phyloP scores from a whole-genome alignment of 2,113 vertebrate species.

The Cichladusa arquata region DNA sequence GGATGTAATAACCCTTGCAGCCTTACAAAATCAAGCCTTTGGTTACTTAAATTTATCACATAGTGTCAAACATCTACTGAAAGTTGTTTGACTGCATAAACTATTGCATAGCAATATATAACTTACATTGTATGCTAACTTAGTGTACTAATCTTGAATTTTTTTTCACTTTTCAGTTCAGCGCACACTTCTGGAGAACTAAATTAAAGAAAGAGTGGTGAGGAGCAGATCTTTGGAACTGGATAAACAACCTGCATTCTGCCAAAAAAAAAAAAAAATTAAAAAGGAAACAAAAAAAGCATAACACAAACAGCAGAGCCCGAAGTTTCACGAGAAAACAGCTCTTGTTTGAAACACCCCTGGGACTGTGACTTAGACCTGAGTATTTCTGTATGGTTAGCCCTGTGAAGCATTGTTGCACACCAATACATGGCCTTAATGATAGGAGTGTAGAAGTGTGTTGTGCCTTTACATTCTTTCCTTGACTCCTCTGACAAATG shows the following conservation, averaged over 20 bases:
- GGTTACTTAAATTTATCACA: neutral
- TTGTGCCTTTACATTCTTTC: slow-evolving; percentile 39
- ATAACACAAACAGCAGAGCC: neutral
- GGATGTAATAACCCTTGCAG: neutral
- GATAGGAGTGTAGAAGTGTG: neutral
- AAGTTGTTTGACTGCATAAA: neutral
- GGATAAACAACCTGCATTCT: slow-evolving; percentile 37
- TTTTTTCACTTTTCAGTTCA: slow-evolving; percentile 49
- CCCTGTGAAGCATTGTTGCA: slow-evolving; percentile 23
- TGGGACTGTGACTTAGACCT: neutral
- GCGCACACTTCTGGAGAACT: slow-evolving; percentile 63
- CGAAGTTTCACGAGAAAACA: neutral
- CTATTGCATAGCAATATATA: neutral
- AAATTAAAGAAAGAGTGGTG: neutral
- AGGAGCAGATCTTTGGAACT: slow-evolving; percentile 35
- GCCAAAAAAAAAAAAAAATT: neutral
- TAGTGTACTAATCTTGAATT: neutral
- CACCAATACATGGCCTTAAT: slow-evolving; percentile 26
- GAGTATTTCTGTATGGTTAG: slow-evolving; percentile 33
- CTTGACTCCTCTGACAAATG: neutral
- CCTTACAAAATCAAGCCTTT: neutral
- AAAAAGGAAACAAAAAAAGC: neutral
- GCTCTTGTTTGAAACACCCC: neutral
- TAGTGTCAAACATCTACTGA: neutral
- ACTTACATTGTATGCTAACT: neutral